Percentiles rank a stretch among this genome's conserved stretches.
These are phyloP conservation scores for Phylloscopus trochilus DNA, from an alignment of 2,113 vertebrate genomes.

Conservation along the genomic window DNA sequence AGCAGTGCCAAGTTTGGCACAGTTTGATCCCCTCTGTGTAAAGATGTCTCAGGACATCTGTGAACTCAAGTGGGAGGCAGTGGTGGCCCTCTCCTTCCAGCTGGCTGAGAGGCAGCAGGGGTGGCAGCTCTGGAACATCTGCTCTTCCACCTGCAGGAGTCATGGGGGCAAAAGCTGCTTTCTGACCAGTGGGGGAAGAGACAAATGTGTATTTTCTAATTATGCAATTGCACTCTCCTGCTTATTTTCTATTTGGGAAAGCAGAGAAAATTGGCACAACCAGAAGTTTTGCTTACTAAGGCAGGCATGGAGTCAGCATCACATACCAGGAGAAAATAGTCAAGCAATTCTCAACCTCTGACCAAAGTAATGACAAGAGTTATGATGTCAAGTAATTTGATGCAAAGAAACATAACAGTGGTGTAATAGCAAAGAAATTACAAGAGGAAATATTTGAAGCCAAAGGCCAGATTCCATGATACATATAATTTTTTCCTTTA, in stretches of 20 bases:
- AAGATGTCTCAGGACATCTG: constrained; percentile 19
- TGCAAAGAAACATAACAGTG: neutral
- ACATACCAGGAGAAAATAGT: neutral
- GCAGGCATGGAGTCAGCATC: neutral
- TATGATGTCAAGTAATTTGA: neutral
- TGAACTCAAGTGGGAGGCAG: neutral
- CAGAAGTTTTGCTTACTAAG: neutral
- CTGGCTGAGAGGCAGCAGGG: neutral
- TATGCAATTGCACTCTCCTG: neutral
- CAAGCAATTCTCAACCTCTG: neutral
- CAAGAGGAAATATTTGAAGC: neutral
- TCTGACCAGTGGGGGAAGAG: neutral
- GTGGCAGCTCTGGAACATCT: constrained; percentile 2
- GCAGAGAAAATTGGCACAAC: constrained; percentile 2
- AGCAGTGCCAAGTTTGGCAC: neutral
- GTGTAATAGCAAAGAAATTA: neutral
- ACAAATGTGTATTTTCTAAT: constrained; percentile 36
- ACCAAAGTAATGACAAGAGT: neutral
- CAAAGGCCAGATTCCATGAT: neutral
- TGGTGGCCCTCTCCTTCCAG: constrained; percentile 4
- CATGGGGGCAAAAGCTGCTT: neutral
- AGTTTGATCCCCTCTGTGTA: neutral
- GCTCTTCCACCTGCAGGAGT: constrained; percentile 25
- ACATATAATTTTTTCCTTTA: neutral
- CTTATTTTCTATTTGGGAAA: constrained; percentile 36